Percentiles rank a stretch among this genome's conserved stretches.
Evolutionary conservation across 2,888 invertebrate species (phyloP).

Genomic region (Margaritifera margaritifera): DNA sequence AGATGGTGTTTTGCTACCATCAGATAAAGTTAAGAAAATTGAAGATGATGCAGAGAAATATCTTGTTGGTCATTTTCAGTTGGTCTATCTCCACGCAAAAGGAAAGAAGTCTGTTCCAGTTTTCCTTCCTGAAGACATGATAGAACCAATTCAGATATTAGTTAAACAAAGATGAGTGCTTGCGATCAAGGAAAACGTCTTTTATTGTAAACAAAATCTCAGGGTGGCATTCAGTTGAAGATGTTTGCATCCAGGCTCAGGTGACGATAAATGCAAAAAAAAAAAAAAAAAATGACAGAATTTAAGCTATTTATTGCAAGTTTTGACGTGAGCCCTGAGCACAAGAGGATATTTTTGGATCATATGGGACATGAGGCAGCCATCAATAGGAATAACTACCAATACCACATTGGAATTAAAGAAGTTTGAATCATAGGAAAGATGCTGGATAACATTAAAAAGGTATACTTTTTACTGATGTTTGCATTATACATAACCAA

Average conservation of each 20-base stretch:
- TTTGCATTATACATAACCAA: too few relatives aligned
- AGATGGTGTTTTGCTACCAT: conserved; percentile 18
- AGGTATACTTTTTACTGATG: too few relatives aligned
- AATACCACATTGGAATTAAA: conserved; percentile 15
- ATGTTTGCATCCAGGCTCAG: conserved; percentile 21
- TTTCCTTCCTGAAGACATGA: conserved; percentile 28
- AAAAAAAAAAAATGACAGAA: conserved; percentile 17
- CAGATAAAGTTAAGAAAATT: conserved; percentile 15
- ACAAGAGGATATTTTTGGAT: conserved; percentile 11
- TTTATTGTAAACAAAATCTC: conserved; percentile 33
- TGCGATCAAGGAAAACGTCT: conserved; percentile 24
- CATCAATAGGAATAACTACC: conserved; percentile 21
- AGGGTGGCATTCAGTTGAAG: conserved; percentile 33
- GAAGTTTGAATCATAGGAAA: conserved; percentile 18
- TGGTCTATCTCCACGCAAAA: conserved; percentile 32
- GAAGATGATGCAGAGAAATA: conserved; percentile 33
- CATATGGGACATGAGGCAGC: conserved; percentile 21
- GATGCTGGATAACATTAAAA: conserved; percentile 9
- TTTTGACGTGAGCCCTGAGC: conserved; percentile 10
- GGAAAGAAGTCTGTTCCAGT: conserved; percentile 35
- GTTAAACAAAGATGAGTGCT: conserved; percentile 13
- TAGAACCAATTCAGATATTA: conserved; percentile 17
- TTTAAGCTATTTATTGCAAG: conserved; percentile 19
- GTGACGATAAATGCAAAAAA: conserved; percentile 21
- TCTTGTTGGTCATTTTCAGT: conserved; percentile 22